Evolutionary conservation across 2,797 vertebrate genomes (phyloP), one percentile per base, ranked within the genome.

Genomic region (Ptychobarbus kaznakovi): DNA sequence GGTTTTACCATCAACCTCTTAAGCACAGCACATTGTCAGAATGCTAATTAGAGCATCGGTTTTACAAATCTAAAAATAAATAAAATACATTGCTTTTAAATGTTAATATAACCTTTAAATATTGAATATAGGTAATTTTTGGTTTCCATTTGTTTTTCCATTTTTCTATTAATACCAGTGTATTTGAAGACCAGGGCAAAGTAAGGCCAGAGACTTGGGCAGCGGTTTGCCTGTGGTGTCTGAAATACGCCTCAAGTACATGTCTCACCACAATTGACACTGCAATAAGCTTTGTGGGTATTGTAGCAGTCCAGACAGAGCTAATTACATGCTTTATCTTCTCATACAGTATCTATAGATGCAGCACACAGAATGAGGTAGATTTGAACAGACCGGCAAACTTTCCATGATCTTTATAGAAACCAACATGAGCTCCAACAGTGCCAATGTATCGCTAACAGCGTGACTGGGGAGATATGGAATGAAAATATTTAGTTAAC

Each of bases 341-440:
- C 53, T 82, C 51, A 40, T 51, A 32, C 42, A 66, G 40, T 65
- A 22, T 81, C 51, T 53, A 72, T 63, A 68, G 88, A 86, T 90
- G 84, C 12, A 82, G 44, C 68, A 88, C 87, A 81, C 75, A 28
- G 90, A 78, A 91, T 74, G 86, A 90, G 88, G 89, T 90, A 82
- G 82, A 91, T 86, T 90, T 77, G 82, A 84, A 82, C 68, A 78
- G 78, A 87, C 46, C 86, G 87, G 86, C 88, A 77, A 79, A 73
- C 89, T 81, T 84, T 84, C 70, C 86, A 66, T 81, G 51, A 89
- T 85, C 84, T 44, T 88, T 88, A 88, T 86, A 93, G 90, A 91
- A 92, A 92, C 91, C 91, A 93, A 91, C 91, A 90, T 87, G 86
- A 81, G 89, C 58, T 89, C 92, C 91, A 92, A 93, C 89, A 89